Base-by-base conservation (phyloP, 2,113 vertebrate species). In the Rhinoptilus africanus region DNA sequence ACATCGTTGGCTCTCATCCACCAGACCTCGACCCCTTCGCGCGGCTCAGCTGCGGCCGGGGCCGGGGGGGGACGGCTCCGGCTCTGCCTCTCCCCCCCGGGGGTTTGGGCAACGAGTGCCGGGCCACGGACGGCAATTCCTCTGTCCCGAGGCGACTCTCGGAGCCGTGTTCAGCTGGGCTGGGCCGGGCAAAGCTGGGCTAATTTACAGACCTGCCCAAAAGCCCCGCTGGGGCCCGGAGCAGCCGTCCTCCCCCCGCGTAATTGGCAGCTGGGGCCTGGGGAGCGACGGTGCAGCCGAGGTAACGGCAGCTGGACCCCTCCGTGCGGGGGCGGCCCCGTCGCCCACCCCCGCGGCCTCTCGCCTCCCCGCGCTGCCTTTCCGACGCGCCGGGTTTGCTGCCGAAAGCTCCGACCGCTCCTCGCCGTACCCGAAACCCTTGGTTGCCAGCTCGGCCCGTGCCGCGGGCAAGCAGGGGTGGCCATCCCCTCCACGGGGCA, bases 331-430 rank as follows among this genome's bases (percentile, higher is more conserved):
- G 39, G 39, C 57, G 24, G 81, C 69, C 54, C 62, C 39, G 1
- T 6, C 30, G 27, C 48, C 51, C 78, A 11, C 8, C 63, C 50
- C 51, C 15, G 14, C 5, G 47, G 30, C 63, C 62, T 5, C 50
- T 28, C 32, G 24, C 14, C 5, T 50, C 9, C 57, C 74, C 71
- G 17, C 41, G 0, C 73, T 17, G 56, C 56, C 56, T 21, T 26
- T 4, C 2, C 48, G 37, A 6, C 5, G 0, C 19, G 37, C 62
- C 2, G 21, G 16, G 0, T 57, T 32, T 12, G 63, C 66, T n/a
- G 28, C 53, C 16, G 2, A 53, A 45, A 45, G 21, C 37, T 5
- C 47, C 21, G 5, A 8, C 35, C 4, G 80, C 54, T 50, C 66
- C 54, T 17, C 14, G 13, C 79, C 18, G 3, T 2, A 28, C 47